phyloP scores from a whole-genome alignment of 2,888 invertebrate genomes.

The Caenorhabditis sinica region DNA sequence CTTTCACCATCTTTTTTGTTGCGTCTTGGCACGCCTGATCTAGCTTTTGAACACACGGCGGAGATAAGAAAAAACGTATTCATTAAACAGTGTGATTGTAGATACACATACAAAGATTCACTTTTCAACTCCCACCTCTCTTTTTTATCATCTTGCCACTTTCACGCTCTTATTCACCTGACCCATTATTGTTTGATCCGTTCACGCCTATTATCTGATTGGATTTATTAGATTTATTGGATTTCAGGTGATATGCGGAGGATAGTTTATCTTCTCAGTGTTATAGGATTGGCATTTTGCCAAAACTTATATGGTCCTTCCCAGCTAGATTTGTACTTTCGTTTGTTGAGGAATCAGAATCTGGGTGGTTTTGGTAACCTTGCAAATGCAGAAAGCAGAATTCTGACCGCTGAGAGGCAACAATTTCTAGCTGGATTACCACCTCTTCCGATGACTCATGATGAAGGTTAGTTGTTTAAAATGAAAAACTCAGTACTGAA shows the following conservation, averaged over 20 bases:
- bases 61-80: constrained; percentile 42
- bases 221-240: not conserved
- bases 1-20: constrained; percentile 54
- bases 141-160: constrained; percentile 16
- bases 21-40: constrained; percentile 61
- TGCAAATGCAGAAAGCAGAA: constrained; percentile 36
- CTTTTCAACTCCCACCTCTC: constrained; percentile 12
- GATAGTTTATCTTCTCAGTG: constrained; percentile 31
- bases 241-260: constrained; percentile 45
- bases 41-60: constrained; percentile 56
- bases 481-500: not conserved
- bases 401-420: constrained; percentile 54
- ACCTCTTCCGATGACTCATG: constrained; percentile 69
- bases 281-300: constrained; percentile 22
- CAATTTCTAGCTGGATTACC: constrained; percentile 62
- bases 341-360: constrained; percentile 53
- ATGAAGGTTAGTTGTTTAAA: constrained; percentile 51
- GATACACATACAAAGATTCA: constrained; percentile 16
- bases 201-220: not conserved
- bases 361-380: constrained; percentile 59
- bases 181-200: constrained; percentile 13
- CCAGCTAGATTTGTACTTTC: constrained; percentile 60
- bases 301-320: constrained; percentile 65
- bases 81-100: constrained; percentile 53
- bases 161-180: constrained; percentile 27